A percentile compares a stretch with the other conserved stretches of the same genome.
These are phyloP conservation scores for Brachystomella parvula DNA, from an alignment of 1,140 invertebrate species.

Conservation along the genomic window DNA sequence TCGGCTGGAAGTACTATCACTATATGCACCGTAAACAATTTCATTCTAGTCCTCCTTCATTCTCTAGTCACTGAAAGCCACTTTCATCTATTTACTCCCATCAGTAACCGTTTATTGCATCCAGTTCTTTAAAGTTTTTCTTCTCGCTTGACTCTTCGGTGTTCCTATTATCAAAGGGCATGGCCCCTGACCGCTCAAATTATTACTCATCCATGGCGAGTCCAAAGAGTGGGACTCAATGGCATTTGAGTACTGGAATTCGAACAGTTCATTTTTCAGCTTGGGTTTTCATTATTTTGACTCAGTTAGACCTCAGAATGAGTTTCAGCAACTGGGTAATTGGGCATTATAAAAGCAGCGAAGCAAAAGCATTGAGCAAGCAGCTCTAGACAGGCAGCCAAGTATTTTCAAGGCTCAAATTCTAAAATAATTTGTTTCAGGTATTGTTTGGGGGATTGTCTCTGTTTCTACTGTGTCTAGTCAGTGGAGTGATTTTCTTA, in stretches of 20 bases:
- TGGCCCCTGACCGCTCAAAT: no score
- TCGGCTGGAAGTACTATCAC: not conserved
- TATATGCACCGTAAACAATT: not conserved
- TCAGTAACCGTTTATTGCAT: not conserved
- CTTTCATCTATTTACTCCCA: not conserved
- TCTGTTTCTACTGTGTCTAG: not conserved
- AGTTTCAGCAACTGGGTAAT: not conserved
- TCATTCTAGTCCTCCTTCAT: not conserved
- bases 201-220: not conserved
- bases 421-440: constrained; percentile 9
- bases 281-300: not conserved
- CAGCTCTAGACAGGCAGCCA: not conserved
- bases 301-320: not conserved
- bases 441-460: constrained; percentile 18
- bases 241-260: not conserved
- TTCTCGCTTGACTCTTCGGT: no score
- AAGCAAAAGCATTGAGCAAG: not conserved
- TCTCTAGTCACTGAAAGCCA: not conserved
- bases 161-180: no score
- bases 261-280: not conserved
- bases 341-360: not conserved
- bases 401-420: not conserved
- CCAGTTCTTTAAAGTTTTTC: not conserved
- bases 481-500: constrained; percentile 14
- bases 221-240: not conserved